Base-by-base conservation (phyloP, 1,140 invertebrate species). In the Cotesia typhae region DNA sequence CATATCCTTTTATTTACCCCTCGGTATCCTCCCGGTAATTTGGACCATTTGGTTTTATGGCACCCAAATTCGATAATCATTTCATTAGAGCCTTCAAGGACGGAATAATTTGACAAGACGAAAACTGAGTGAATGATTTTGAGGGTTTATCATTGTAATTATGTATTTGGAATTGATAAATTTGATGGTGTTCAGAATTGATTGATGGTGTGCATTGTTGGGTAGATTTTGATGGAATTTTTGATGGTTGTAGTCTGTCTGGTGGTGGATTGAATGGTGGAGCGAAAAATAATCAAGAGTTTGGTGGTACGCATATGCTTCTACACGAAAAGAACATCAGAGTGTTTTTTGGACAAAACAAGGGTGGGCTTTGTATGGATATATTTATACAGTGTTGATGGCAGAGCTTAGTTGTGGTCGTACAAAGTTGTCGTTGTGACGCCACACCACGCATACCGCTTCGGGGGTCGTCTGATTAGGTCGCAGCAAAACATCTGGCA, bases 401-500 rank as follows among this genome's bases (percentile, higher is more conserved):
- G 80, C 85, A 85, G 84, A 87, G 85, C 85, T 83, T 85, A 79
- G 83, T 72, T 59, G 71, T 65, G 57, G 68, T 70, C 68, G n/a
- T 61, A n/a, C n/a, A 61, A 55, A n/a, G 14, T 61, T 6, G 53
- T 64, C 36, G 47, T 61, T 38, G 66, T 75, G 55, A 52, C 38
- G 28, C 70, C 38, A 17, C 12, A 63, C 66, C 64, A 59, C 65
- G 55, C 81, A 78, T 73, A 78, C 77, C 74, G 80, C 84, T 84
- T 81, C 84, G 79, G 83, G 85, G 81, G 81, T 85, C 82, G 82
- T 83, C 80, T 84, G 85, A 86, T 87, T 85, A 83, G 84, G 85
- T 85, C 77, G 85, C 83, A 81, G 82, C 83, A 84, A 83, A 87
- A 87, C 86, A 87, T 86, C 86, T 87, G 86, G 80, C 83, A 82